Evolutionary conservation across 2,888 invertebrate genomes (phyloP).

Genomic region (Ctenicera cuprea): DNA sequence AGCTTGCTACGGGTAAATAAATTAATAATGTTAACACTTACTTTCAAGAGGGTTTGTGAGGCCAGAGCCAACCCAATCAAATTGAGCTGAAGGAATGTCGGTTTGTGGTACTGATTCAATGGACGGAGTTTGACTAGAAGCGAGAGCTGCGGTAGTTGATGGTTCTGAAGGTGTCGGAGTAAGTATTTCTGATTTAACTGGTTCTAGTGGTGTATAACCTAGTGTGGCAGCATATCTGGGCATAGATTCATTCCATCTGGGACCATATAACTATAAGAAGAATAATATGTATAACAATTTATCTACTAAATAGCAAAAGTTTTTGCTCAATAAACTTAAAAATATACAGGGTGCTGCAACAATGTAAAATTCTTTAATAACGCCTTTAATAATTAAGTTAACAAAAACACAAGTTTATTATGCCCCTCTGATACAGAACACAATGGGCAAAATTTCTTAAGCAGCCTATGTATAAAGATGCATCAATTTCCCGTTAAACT

Average conservation of each 20-base stretch:
- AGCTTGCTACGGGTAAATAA: not conserved
- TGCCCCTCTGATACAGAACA: no score
- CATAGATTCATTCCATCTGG: constrained; percentile 87
- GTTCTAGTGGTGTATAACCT: constrained; percentile 85
- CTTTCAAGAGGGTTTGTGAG: constrained; percentile 83
- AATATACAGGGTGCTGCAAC: no score
- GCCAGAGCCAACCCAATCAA: constrained; percentile 85
- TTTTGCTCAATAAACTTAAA: no score
- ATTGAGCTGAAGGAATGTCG: constrained; percentile 79
- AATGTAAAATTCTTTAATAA: no score
- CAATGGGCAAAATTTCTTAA: no score
- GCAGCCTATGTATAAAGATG: no score
- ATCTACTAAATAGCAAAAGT: no score
- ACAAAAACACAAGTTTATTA: no score
- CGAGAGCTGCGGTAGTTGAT: constrained; percentile 2
- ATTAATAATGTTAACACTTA: constrained; percentile 69
- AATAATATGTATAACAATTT: not conserved
- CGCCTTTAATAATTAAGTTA: no score
- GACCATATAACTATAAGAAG: constrained; percentile 83
- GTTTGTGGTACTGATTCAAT: constrained; percentile 40
- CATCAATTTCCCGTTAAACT: no score
- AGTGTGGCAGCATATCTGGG: constrained; percentile 93
- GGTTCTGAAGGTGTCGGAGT: constrained; percentile 49
- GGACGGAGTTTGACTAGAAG: constrained; percentile 48
- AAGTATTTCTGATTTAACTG: constrained; percentile 77